phyloP scores from a whole-genome alignment of 2,888 invertebrate species.

The Colletes collaris region DNA sequence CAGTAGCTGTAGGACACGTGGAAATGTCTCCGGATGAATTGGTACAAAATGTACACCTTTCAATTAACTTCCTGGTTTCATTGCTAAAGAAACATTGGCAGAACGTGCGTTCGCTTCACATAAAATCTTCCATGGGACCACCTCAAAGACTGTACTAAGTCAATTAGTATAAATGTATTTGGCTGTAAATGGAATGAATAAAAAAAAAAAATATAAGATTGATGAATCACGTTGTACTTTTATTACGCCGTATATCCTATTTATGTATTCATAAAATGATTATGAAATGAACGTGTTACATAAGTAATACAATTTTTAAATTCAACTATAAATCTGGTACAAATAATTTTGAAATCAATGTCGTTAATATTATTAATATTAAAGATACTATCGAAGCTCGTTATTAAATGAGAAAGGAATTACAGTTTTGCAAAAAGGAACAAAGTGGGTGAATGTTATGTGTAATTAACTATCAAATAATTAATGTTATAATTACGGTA shows the following conservation, averaged over 20 bases:
- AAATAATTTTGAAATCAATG: no score
- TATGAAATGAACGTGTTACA: no score
- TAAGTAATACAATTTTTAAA: no score
- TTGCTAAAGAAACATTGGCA: constrained; percentile 99
- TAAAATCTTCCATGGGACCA: constrained; percentile 99
- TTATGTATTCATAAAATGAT: no score
- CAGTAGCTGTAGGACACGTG: constrained; percentile 99
- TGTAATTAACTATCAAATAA: no score
- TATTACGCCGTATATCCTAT: not conserved
- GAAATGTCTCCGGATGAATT: constrained; percentile 98
- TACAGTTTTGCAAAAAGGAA: no score
- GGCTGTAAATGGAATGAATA: constrained; percentile 52
- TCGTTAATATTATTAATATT: no score
- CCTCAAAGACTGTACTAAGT: constrained; percentile 97
- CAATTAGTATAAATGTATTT: constrained; percentile 47
- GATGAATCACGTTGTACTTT: not conserved
- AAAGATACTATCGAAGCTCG: no score
- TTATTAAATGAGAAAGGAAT: no score
- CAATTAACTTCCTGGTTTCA: constrained; percentile 99
- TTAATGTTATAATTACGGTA: no score
- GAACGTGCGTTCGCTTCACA: constrained; percentile 98
- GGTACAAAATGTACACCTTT: constrained; percentile 97
- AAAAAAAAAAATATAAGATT: constrained; percentile 36
- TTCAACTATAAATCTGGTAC: no score
- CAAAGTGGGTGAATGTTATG: no score